Conservation (phyloP, 2,113 vertebrate genomes). For the Euleptes europaea region DNA sequence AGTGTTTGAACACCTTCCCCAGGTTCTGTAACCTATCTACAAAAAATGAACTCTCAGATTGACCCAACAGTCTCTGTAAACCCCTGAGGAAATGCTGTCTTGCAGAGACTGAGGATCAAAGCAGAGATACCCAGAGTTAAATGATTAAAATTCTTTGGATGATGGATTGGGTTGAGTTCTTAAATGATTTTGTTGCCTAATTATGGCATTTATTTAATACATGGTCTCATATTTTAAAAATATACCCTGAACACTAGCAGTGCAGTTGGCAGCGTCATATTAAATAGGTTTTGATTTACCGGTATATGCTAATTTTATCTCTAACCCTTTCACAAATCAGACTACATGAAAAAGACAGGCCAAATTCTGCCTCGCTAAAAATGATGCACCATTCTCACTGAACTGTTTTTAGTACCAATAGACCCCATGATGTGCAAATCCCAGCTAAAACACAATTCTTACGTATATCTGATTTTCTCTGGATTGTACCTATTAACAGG, state of each 20-base stretch:
- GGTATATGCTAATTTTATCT: slow-evolving; percentile 70
- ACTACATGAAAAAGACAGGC: slow-evolving; percentile 49
- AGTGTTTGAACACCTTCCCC: slow-evolving; percentile 12
- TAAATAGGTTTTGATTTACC: slow-evolving; percentile 68
- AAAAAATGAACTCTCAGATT: slow-evolving; percentile 29
- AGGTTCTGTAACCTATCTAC: slow-evolving; percentile 34
- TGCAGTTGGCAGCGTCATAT: slow-evolving; percentile 49
- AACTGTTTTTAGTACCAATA: not conserved
- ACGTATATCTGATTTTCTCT: not conserved
- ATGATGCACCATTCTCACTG: not conserved
- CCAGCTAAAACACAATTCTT: not conserved
- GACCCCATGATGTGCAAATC: not conserved
- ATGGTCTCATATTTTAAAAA: slow-evolving; percentile 42
- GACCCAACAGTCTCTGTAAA: slow-evolving; percentile 53
- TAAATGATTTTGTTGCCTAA: slow-evolving; percentile 70
- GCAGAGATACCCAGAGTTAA: slow-evolving; percentile 60
- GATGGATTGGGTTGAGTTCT: slow-evolving; percentile 60
- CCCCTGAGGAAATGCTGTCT: slow-evolving; percentile 58
- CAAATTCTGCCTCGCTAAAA: not conserved
- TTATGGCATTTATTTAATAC: slow-evolving; percentile 63
- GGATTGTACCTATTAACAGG: not conserved
- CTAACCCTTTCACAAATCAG: slow-evolving; percentile 43
- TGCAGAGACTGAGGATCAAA: slow-evolving; percentile 59
- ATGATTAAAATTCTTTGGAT: slow-evolving; percentile 62
- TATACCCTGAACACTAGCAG: slow-evolving; percentile 40